Evolutionary conservation across 2,113 vertebrate species (phyloP), one percentile per base, ranked within the genome.

Genomic region (Taxidea taxus): DNA sequence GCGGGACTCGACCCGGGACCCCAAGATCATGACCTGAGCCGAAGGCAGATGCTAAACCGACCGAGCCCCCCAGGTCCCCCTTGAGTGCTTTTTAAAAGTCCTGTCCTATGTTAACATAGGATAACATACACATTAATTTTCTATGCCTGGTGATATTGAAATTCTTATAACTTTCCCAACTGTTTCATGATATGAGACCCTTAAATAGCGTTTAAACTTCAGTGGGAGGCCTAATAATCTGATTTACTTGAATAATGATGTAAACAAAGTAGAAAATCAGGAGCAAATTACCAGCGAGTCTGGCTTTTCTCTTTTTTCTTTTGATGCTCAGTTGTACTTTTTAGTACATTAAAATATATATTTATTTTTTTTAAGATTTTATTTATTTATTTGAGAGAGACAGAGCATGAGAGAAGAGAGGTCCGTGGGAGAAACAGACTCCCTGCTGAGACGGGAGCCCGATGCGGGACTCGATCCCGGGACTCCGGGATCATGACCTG

Each of bases 171-270:
- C 39, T 11, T 66, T n/a, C 34, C 29, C 44, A 49, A 42, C 9
- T 1, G 2, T 4, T 20, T n/a, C 14, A 6, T 14, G 15, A 78
- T 0, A 27, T 0, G 29, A 56, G 21, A 51, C 12, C 5, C 18
- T 37, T 21, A 49, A 81, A n/a, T 37, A 29, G 18, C 8, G 0
- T 27, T 70, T 42, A 18, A n/a, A 23, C 31, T 31, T 23, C 18
- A 25, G 13, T 4, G 13, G 21, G 58, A 34, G 25, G 2, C 9
- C 39, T 23, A 25, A 60, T 3, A 31, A 49, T 8, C 58, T 31
- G 42, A 70, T 72, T 31, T 39, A n/a, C 60, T 49, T 18, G 21
- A 7, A 44, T 47, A 58, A 42, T 82, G 37, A 66, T 8, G 12
- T 42, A 77, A 74, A 39, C 34, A 68, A 77, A 27, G n/a, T 23